Percentiles rank a stretch among this genome's conserved stretches.
Conservation (phyloP, 1,140 invertebrate species). For the Sitophilus oryzae region DNA sequence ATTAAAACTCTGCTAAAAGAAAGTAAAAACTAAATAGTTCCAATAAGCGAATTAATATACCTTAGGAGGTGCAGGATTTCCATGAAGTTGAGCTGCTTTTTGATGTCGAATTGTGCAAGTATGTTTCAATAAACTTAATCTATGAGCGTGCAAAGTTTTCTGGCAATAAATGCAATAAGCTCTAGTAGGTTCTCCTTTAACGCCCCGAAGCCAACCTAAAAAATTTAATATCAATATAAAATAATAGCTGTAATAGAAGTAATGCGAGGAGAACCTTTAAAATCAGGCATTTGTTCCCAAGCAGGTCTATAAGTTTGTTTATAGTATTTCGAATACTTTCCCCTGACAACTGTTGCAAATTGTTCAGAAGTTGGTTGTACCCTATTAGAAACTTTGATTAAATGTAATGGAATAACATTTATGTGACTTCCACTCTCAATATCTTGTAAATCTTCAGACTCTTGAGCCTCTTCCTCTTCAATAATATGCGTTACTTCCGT, state of each 20-base stretch:
- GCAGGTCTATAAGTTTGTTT: constrained; percentile 54
- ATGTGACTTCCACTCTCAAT: neutral
- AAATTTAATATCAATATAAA: constrained; percentile 7
- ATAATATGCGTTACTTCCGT: constrained; percentile 3
- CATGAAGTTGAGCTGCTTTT: constrained; percentile 45
- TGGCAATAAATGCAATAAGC: constrained; percentile 54
- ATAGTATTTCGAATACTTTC: constrained; percentile 42
- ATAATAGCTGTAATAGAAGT: too few relatives aligned
- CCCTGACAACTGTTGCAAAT: constrained; percentile 6
- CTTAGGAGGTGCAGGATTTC: constrained; percentile 2
- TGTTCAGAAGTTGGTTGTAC: neutral
- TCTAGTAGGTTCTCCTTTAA: constrained; percentile 48
- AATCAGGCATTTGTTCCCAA: constrained; percentile 54
- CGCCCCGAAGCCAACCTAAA: constrained; percentile 52
- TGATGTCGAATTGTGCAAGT: constrained; percentile 55
- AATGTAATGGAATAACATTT: neutral
- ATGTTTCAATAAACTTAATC: constrained; percentile 53
- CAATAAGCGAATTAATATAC: neutral
- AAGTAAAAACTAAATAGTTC: neutral
- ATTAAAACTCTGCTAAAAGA: constrained; percentile 8
- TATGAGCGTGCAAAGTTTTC: constrained; percentile 55
- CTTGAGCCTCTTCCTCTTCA: neutral
- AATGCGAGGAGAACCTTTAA: too few relatives aligned
- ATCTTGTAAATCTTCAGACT: constrained; percentile 6
- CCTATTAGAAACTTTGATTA: neutral